Percentiles rank a stretch among this genome's conserved stretches.
Conservation (phyloP, 1,140 invertebrate species). For the Hetaerina americana region DNA sequence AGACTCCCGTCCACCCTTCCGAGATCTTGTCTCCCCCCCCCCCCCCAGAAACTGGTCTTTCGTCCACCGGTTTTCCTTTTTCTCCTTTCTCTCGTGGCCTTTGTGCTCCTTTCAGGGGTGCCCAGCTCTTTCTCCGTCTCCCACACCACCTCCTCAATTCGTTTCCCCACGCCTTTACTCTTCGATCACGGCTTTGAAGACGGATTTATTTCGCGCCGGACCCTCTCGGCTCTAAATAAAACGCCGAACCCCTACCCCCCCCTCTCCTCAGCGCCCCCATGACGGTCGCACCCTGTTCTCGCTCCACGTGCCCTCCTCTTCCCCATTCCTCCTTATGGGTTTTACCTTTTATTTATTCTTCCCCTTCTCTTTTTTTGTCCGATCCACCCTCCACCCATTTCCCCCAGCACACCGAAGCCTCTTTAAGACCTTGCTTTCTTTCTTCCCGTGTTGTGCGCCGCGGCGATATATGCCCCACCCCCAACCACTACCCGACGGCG, state of each 20-base stretch:
- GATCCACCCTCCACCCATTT: neutral
- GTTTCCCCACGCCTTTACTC: neutral
- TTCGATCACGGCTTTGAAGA: neutral
- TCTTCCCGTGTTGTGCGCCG: neutral
- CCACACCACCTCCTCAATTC: neutral
- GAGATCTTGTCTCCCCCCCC: too few species aligned
- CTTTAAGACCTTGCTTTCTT: neutral
- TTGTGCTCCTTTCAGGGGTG: neutral
- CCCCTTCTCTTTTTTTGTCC: too few species aligned
- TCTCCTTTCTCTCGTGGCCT: neutral
- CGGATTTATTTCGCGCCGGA: neutral
- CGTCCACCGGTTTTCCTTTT: too few species aligned
- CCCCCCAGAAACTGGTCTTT: too few species aligned
- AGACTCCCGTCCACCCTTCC: too few species aligned
- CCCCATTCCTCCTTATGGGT: too few species aligned
- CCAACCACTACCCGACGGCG: too few species aligned
- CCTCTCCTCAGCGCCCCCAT: too few species aligned
- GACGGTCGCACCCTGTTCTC: neutral
- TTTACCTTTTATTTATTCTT: too few species aligned
- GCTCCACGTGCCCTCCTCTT: neutral
- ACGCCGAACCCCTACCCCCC: too few species aligned
- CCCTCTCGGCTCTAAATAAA: neutral
- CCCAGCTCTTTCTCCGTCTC: neutral
- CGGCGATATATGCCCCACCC: neutral
- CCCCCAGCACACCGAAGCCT: neutral